Evolutionary conservation across 1,140 invertebrate species (phyloP).

Genomic region (Elysia chlorotica): DNA sequence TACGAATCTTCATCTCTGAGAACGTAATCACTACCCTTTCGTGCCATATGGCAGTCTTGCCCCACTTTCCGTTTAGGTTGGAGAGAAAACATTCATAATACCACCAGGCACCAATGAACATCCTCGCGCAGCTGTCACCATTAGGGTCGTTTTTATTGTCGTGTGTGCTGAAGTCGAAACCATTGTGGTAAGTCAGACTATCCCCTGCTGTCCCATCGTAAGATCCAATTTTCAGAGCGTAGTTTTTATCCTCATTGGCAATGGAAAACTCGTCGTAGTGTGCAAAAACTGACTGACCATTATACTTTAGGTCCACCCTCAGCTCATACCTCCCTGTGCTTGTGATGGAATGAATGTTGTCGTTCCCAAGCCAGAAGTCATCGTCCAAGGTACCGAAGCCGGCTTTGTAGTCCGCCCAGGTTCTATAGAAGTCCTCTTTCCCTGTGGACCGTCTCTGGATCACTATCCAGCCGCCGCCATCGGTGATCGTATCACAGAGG

Average conservation of each 20-base stretch:
- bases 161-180: slow-evolving; percentile 67
- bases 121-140: slow-evolving; percentile 70
- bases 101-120: slow-evolving; percentile 69
- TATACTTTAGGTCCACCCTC: not conserved
- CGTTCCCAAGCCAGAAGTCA: too few species aligned
- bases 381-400: too few species aligned
- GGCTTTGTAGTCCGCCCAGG: too few species aligned
- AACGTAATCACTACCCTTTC: too few species aligned
- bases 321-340: too few species aligned
- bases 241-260: not conserved
- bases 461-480: too few species aligned
- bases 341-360: too few species aligned
- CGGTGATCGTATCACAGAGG: too few species aligned
- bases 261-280: not conserved
- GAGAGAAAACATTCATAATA: slow-evolving; percentile 69
- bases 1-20: too few species aligned
- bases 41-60: too few species aligned
- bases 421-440: too few species aligned
- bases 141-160: slow-evolving; percentile 69
- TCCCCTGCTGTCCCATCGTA: not conserved
- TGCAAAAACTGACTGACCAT: not conserved
- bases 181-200: slow-evolving; percentile 66
- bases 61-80: slow-evolving; percentile 66
- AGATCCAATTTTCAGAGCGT: not conserved
- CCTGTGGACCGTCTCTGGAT: too few species aligned